Evolutionary conservation across 2,888 invertebrate species (phyloP), one percentile per base, ranked within the genome.

Genomic region (Lasioglossum zephyrum): DNA sequence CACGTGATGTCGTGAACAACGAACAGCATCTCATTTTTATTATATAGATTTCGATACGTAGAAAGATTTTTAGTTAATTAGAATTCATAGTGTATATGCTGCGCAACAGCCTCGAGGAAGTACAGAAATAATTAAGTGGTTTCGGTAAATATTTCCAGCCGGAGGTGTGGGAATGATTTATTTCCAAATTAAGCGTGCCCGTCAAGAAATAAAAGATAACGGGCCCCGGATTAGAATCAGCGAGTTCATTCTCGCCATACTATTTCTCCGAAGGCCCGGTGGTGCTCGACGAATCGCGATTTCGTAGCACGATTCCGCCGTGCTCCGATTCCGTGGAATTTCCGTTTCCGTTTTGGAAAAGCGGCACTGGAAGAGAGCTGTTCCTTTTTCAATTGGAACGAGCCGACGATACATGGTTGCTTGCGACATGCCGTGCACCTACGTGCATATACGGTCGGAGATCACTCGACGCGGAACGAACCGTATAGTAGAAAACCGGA

Each of bases 391-490:
- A 26, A 60, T 26, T 73, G 22, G 53, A 31, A 26, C 11, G 70
- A 73, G 49, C 49, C 18, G 5, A 73, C 83, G 77, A 77, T 73
- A 69, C 41, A 73, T 73, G 82, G 41, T 47, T 66, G 73, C 44
- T 77, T 26, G 73, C n/a, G 83, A 77, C 77, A 81, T 31, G 57
- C 60, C 75, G 75, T 81, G 70, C 39, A 72, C 49, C 49, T 49
- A 49, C n/a, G 70, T 53, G 3, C 53, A 18, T 49, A 49, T 18
- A 53, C 53, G 22, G 53, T 22, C 53, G 73, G 31, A 49, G 66
- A 83, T 83, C 84, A 83, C 69, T 77, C 84, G 84, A 83, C 84
- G 84, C 84, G 84, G 84, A 84, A 84, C 84, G 84, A 57, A 83
- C 39, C 39, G 84, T 77, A 39, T 4, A 57, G 57, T 49, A 73